These are phyloP conservation scores for Chrysocyon brachyurus DNA, from an alignment of 2,797 vertebrate species.

Conservation along the genomic window DNA sequence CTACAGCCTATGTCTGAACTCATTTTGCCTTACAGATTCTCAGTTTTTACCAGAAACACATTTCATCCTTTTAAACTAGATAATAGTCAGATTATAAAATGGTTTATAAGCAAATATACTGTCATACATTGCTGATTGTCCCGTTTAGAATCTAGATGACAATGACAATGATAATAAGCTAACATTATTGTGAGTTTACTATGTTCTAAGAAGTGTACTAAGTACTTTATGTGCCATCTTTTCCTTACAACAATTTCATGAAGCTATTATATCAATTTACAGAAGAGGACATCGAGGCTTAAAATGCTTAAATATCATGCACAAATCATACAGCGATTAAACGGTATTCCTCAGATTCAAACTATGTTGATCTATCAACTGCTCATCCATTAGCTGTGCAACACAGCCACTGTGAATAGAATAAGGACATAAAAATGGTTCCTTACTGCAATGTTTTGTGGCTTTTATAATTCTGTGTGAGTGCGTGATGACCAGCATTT, in stretches of 20 bases:
- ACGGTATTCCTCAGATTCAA: conserved; percentile 27
- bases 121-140: not conserved
- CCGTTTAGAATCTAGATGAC: not conserved
- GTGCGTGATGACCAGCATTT: not conserved
- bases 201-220: conserved; percentile 34
- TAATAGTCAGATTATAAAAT: conserved; percentile 48
- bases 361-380: conserved; percentile 1
- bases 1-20: not conserved
- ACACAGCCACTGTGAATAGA: not conserved
- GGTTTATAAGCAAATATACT: conserved; percentile 33
- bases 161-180: not conserved
- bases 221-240: conserved; percentile 2
- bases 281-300: not conserved
- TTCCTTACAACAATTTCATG: conserved; percentile 9
- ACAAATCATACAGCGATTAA: not conserved
- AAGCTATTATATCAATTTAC: conserved; percentile 43
- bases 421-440: not conserved
- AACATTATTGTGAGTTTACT: not conserved
- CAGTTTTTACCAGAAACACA: not conserved
- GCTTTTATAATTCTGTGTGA: not conserved
- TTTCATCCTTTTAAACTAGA: conserved; percentile 19
- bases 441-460: not conserved
- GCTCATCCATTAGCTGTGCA: not conserved
- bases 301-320: conserved; percentile 28
- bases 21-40: not conserved